Evolutionary conservation across 2,113 vertebrate species (phyloP).

Genomic region (Dasypus novemcinctus): DNA sequence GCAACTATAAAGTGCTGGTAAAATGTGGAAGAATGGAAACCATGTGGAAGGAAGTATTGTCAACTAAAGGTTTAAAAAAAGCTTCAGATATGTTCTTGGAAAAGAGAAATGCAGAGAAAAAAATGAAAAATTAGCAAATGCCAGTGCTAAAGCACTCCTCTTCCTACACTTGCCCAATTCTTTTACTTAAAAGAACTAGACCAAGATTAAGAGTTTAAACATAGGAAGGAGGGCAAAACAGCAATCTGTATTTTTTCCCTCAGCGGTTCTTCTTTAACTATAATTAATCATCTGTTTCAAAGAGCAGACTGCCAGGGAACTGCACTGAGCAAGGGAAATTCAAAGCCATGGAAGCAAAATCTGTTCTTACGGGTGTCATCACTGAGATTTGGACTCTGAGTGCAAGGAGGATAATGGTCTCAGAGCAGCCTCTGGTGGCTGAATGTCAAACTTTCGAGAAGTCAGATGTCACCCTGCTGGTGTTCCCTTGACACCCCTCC

Average conservation of each 20-base stretch:
- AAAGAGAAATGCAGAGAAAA: constrained; percentile 4
- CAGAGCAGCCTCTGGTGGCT: constrained; percentile 76
- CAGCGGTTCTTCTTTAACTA: neutral
- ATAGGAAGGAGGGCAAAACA: constrained; percentile 45
- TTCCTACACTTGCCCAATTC: neutral
- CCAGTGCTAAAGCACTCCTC: constrained; percentile 10
- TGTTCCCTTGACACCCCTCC: neutral
- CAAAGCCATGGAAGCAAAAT: constrained; percentile 44
- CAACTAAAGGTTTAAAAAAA: neutral
- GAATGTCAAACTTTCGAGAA: constrained; percentile 71
- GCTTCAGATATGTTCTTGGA: constrained; percentile 46
- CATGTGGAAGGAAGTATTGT: constrained; percentile 42
- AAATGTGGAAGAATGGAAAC: constrained; percentile 58
- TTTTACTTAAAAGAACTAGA: constrained; percentile 54
- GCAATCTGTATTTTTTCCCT: constrained; percentile 19
- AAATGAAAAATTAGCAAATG: constrained; percentile 53
- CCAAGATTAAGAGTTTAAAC: constrained; percentile 59
- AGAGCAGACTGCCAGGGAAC: neutral
- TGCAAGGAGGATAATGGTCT: constrained; percentile 9
- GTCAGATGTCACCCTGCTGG: constrained; percentile 10
- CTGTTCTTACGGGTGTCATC: constrained; percentile 32
- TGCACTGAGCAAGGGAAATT: neutral
- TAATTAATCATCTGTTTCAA: constrained; percentile 24
- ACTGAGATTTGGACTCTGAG: neutral
- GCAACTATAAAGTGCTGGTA: constrained; percentile 39